A percentile compares a stretch with the other conserved stretches of the same genome.
These are phyloP conservation scores for Limulus polyphemus DNA, from an alignment of 2,888 invertebrate genomes.

Conservation along the genomic window DNA sequence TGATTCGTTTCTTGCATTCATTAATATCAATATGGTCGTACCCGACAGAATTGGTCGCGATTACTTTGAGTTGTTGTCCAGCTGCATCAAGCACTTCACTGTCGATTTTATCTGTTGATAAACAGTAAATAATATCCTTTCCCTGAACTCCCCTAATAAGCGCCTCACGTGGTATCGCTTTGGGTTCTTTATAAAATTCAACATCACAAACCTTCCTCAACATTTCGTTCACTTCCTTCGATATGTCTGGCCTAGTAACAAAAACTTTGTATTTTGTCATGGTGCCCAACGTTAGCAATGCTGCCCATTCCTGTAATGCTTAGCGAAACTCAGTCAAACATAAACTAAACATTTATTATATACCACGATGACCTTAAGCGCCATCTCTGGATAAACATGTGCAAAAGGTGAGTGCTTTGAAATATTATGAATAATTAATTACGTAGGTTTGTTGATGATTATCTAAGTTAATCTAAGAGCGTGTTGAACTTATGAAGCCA, in stretches of 20 bases:
- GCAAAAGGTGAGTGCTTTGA: too few species aligned
- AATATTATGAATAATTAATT: too few species aligned
- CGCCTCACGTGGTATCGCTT: conserved; percentile 50
- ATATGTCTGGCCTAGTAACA: conserved; percentile 55
- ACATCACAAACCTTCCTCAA: conserved; percentile 35
- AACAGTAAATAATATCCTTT: conserved; percentile 62
- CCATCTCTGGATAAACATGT: too few species aligned
- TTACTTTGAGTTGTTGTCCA: conserved; percentile 38
- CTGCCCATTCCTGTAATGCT: too few species aligned
- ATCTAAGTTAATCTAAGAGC: too few species aligned
- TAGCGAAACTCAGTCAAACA: too few species aligned
- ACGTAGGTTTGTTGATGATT: too few species aligned
- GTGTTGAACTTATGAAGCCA: too few species aligned
- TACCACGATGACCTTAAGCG: too few species aligned
- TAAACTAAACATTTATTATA: too few species aligned
- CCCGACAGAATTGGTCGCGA: conserved; percentile 73
- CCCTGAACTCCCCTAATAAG: conserved; percentile 55
- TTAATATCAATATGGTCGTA: conserved; percentile 68
- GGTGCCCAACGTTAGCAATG: neutral
- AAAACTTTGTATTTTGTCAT: conserved; percentile 50
- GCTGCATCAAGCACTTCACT: conserved; percentile 54
- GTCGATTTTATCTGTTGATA: conserved; percentile 64
- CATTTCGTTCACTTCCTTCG: conserved; percentile 50
- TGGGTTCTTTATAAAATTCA: conserved; percentile 7
- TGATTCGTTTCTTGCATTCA: conserved; percentile 30